Conservation (phyloP, 2,113 vertebrate genomes). For the Pogona vitticeps region DNA sequence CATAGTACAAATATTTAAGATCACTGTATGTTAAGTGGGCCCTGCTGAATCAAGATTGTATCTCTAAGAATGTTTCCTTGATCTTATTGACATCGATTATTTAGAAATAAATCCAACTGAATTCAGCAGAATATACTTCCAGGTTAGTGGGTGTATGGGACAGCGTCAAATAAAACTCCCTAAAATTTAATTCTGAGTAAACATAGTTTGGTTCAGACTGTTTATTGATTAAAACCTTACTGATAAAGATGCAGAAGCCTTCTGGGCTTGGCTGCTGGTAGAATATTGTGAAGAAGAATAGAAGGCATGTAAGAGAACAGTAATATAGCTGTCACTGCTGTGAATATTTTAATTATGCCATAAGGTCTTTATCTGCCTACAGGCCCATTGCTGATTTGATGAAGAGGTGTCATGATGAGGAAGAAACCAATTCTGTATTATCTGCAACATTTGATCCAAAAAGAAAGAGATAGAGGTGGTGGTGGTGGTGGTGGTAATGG, state of each 20-base stretch:
- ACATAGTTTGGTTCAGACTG: neutral
- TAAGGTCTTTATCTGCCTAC: neutral
- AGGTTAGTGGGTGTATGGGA: no score
- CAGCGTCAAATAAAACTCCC: neutral
- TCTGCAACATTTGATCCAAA: neutral
- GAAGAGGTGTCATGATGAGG: neutral
- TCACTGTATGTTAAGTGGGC: neutral
- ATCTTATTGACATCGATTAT: neutral
- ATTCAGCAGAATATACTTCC: neutral
- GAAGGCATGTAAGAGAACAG: neutral
- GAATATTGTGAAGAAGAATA: neutral
- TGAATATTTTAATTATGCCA: neutral
- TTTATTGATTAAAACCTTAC: neutral
- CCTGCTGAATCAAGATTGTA: neutral
- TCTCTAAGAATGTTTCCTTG: neutral
- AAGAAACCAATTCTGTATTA: neutral
- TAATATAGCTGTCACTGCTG: neutral
- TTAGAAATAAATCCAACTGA: neutral
- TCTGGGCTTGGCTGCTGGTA: neutral
- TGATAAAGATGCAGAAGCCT: neutral
- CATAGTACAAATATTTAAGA: neutral
- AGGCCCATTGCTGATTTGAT: neutral
- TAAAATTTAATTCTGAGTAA: neutral
- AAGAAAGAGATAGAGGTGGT: no score
- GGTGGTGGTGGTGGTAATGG: no score